phyloP scores from a whole-genome alignment of 1,140 invertebrate genomes.

The Drosophila murphyi region DNA sequence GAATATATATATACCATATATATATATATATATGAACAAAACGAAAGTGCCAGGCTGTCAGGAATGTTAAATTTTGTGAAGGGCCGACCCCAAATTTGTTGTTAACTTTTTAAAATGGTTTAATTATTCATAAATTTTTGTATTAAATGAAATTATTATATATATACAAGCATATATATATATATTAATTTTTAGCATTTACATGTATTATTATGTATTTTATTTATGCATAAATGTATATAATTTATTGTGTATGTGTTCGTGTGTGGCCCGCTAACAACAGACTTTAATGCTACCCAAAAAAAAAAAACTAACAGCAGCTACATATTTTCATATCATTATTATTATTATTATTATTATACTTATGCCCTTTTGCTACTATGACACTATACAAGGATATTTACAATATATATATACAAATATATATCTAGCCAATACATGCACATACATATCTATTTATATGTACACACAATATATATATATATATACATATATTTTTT shows the following conservation, averaged over 20 bases:
- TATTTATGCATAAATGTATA: slow-evolving; percentile 68
- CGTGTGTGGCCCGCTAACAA: slow-evolving; percentile 43
- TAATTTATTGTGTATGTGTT: slow-evolving; percentile 65
- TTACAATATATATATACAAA: slow-evolving; percentile 16
- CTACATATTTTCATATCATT: slow-evolving; percentile 10
- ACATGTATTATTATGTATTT: slow-evolving; percentile 58
- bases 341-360: slow-evolving; percentile 10
- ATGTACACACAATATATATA: slow-evolving; percentile 34
- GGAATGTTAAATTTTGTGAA: slow-evolving; percentile 48
- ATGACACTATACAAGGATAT: slow-evolving; percentile 49
- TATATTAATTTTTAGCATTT: slow-evolving; percentile 41
- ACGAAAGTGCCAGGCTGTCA: slow-evolving; percentile 67
- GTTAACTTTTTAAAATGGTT: slow-evolving; percentile 70
- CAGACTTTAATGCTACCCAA: slow-evolving; percentile 36
- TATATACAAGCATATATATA: neutral
- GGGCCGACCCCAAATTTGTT: slow-evolving; percentile 56
- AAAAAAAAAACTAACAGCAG: slow-evolving; percentile 40
- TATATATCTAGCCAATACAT: slow-evolving; percentile 36
- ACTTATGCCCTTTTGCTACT: slow-evolving; percentile 29
- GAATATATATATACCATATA: slow-evolving; percentile 17
- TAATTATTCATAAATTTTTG: slow-evolving; percentile 58
- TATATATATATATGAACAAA: slow-evolving; percentile 22
- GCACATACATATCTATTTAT: slow-evolving; percentile 46
- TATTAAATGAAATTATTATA: slow-evolving; percentile 62
- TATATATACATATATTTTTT: slow-evolving; percentile 34